These are phyloP conservation scores for Mugil cephalus DNA, from an alignment of 2,113 vertebrate species.

Conservation along the genomic window DNA sequence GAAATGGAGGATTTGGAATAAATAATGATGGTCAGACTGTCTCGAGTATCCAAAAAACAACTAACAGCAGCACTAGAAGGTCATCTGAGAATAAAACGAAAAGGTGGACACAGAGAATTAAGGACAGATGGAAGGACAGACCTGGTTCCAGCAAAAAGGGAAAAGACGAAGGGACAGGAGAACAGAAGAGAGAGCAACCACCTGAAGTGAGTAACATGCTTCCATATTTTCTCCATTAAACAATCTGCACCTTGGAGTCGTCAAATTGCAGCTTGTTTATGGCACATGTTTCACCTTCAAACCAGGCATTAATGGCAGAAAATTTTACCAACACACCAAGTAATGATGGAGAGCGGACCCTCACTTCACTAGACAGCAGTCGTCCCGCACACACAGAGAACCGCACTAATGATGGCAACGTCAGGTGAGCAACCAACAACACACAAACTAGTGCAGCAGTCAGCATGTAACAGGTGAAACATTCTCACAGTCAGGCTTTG, in stretches of 20 bases:
- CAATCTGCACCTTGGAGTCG: neutral
- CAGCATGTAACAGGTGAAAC: neutral
- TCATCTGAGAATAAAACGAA: constrained; percentile 66
- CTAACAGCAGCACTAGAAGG: constrained; percentile 21
- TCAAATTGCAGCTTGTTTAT: constrained; percentile 18
- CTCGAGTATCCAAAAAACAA: constrained; percentile 16
- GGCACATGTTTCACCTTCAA: constrained; percentile 38
- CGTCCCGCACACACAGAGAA: constrained; percentile 26
- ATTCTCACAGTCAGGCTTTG: neutral
- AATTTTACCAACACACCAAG: constrained; percentile 15
- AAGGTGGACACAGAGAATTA: constrained; percentile 81
- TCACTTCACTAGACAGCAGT: constrained; percentile 13
- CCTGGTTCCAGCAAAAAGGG: constrained; percentile 57
- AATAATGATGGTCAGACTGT: constrained; percentile 30
- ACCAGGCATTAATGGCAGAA: constrained; percentile 26
- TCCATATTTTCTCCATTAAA: neutral
- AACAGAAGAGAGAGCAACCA: constrained; percentile 15
- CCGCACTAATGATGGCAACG: neutral
- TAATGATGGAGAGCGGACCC: constrained; percentile 13
- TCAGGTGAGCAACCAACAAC: constrained; percentile 63
- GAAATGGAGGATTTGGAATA: constrained; percentile 49
- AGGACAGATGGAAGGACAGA: constrained; percentile 78
- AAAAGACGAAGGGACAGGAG: constrained; percentile 31
- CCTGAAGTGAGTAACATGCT: constrained; percentile 58
- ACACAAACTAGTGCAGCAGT: neutral